Evolutionary conservation across 2,888 invertebrate species (phyloP).

Genomic region (Eumacrocentrus americanus): DNA sequence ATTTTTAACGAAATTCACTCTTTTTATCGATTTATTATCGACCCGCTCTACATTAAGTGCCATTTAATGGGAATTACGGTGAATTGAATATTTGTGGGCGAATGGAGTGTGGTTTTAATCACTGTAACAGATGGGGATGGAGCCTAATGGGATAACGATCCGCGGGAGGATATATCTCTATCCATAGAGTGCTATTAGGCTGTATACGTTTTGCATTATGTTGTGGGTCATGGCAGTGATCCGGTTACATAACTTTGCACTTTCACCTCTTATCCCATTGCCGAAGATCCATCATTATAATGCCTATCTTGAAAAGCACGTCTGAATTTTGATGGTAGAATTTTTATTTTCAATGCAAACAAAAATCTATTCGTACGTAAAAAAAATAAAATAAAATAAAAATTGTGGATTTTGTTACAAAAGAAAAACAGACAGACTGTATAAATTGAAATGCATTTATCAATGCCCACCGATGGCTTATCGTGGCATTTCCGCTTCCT

Average conservation of each 20-base stretch:
- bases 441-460: constrained; percentile 23
- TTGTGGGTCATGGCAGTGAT: too few relatives aligned
- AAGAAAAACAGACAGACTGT: neutral
- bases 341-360: too few relatives aligned
- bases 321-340: too few relatives aligned
- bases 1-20: too few relatives aligned
- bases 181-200: too few relatives aligned
- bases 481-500: constrained; percentile 16
- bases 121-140: constrained; percentile 11
- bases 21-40: too few relatives aligned
- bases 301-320: too few relatives aligned
- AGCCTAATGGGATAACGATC: constrained; percentile 24
- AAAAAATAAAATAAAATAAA: neutral
- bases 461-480: constrained; percentile 21
- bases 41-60: neutral
- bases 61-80: constrained; percentile 1
- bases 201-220: too few relatives aligned
- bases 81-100: constrained; percentile 1
- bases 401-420: neutral
- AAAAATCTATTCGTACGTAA: too few relatives aligned
- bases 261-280: constrained; percentile 30
- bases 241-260: constrained; percentile 49
- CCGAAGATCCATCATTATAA: neutral
- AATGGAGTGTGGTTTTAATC: constrained; percentile 7
- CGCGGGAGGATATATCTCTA: neutral